These are phyloP conservation scores for Flexamia atlantica DNA, from an alignment of 2,888 invertebrate genomes.

Conservation along the genomic window DNA sequence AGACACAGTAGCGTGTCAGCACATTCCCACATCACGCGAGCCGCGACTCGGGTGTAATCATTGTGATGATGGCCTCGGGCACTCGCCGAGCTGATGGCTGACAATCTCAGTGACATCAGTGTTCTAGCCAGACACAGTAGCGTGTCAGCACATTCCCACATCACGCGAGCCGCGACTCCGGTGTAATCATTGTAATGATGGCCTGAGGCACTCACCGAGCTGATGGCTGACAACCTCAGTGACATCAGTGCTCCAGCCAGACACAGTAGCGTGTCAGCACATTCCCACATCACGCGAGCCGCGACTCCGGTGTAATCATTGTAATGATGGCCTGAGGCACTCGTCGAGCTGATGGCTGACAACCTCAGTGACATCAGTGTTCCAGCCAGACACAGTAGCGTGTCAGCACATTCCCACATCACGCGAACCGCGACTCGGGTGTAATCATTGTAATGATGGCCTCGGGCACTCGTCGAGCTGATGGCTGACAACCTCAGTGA, in stretches of 20 bases:
- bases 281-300: neutral
- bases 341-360: neutral
- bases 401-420: slow-evolving; percentile 11
- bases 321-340: no score
- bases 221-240: no score
- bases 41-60: no score
- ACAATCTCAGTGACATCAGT: neutral
- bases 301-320: no score
- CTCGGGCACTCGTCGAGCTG: neutral
- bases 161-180: neutral
- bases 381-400: neutral
- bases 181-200: no score
- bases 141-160: neutral
- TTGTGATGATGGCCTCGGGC: no score
- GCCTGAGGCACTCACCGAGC: no score
- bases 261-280: neutral
- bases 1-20: neutral
- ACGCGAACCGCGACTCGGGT: neutral
- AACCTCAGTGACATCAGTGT: neutral
- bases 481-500: neutral
- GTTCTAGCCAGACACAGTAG: neutral
- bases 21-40: neutral
- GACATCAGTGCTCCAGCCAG: neutral
- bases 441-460: neutral
- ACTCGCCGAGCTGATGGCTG: neutral